These are phyloP conservation scores for Synanthedon myopaeformis DNA, from an alignment of 2,888 invertebrate species.

Conservation along the genomic window DNA sequence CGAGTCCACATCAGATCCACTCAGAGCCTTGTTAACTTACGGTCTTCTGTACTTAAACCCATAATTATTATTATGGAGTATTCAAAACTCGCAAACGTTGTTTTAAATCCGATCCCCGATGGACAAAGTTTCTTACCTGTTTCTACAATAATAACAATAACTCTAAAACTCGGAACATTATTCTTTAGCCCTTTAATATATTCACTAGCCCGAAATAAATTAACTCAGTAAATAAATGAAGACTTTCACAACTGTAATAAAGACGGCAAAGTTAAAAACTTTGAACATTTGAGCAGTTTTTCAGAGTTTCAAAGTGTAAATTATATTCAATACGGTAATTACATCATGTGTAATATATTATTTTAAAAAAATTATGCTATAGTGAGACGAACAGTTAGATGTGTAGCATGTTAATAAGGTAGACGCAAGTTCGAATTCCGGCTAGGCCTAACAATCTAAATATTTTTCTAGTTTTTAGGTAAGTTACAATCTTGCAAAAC, in stretches of 20 bases:
- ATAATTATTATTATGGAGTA: too few species aligned
- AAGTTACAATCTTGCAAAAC: too few species aligned
- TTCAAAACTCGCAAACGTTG: not conserved
- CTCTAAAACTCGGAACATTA: conserved; percentile 28
- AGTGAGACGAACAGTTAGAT: too few species aligned
- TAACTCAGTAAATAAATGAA: conserved; percentile 38
- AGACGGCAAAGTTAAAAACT: conserved; percentile 24
- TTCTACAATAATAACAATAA: not conserved
- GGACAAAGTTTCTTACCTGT: not conserved
- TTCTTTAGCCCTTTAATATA: conserved; percentile 29
- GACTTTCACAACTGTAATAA: conserved; percentile 32
- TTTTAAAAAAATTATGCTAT: not conserved
- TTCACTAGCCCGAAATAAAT: conserved; percentile 37
- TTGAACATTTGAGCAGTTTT: conserved; percentile 21
- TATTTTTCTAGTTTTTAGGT: too few species aligned
- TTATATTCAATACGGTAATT: not conserved
- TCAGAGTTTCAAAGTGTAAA: conserved; percentile 21
- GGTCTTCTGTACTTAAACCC: too few species aligned
- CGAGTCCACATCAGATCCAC: too few species aligned
- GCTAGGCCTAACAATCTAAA: too few species aligned
- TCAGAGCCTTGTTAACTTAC: too few species aligned
- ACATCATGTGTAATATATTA: not conserved
- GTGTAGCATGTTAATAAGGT: too few species aligned
- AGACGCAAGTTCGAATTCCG: too few species aligned
- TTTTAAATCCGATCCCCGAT: not conserved